Evolutionary conservation across 2,888 invertebrate genomes (phyloP).

Genomic region (Lapara coniferarum): DNA sequence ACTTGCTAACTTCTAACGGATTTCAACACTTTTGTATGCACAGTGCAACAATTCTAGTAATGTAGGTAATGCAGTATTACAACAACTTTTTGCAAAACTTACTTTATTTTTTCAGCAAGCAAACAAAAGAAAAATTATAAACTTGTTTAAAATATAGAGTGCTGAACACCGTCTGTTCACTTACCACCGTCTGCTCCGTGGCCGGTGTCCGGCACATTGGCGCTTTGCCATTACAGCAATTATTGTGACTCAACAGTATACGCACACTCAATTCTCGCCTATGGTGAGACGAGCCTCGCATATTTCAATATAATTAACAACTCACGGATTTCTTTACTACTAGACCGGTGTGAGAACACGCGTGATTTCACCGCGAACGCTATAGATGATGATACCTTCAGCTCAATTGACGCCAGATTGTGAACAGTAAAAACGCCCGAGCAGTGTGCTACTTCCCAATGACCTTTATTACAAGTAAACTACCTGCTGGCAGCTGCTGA

Average conservation of each 20-base stretch:
- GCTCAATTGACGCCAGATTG: constrained; percentile 74
- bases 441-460: constrained; percentile 77
- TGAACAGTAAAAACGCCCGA: constrained; percentile 72
- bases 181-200: constrained; percentile 34
- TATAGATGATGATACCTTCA: constrained; percentile 76
- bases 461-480: constrained; percentile 68
- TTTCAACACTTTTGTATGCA: constrained; percentile 18
- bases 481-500: constrained; percentile 49
- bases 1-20: constrained; percentile 37
- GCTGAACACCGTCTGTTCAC: constrained; percentile 16
- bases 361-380: constrained; percentile 77
- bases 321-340: constrained; percentile 65
- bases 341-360: constrained; percentile 69
- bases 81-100: too few species aligned
- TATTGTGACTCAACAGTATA: constrained; percentile 57
- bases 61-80: too few species aligned
- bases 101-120: too few species aligned
- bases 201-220: constrained; percentile 61
- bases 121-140: too few species aligned
- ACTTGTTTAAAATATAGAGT: too few species aligned
- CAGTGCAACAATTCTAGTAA: too few species aligned
- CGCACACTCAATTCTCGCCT: constrained; percentile 53
- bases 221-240: constrained; percentile 64
- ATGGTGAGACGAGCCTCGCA: constrained; percentile 55
- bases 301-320: constrained; percentile 72